phyloP scores from a whole-genome alignment of 2,113 vertebrate genomes.

The Tragelaphus strepsiceros region DNA sequence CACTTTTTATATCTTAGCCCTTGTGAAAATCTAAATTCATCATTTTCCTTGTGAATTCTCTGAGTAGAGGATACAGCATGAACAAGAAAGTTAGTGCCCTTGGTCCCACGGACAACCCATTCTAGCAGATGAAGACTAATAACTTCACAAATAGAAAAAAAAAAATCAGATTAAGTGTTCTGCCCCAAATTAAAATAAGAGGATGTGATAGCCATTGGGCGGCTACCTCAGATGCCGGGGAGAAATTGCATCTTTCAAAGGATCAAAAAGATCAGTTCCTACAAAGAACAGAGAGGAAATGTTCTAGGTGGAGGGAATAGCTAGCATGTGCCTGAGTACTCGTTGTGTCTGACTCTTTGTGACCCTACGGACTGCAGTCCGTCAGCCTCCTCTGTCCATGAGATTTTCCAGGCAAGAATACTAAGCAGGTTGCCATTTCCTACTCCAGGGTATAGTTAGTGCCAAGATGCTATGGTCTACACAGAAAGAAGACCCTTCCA shows the following conservation, averaged over 20 bases:
- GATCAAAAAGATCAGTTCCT: not conserved
- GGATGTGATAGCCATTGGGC: not conserved
- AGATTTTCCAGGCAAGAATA: not conserved
- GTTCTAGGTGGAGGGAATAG: not conserved
- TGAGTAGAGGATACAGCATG: not conserved
- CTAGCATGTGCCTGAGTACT: not conserved
- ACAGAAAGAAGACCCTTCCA: not conserved
- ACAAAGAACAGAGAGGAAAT: not conserved
- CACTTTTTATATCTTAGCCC: not conserved
- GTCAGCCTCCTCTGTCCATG: not conserved
- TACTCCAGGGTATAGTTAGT: not conserved
- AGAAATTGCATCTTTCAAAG: not conserved
- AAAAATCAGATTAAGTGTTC: not conserved
- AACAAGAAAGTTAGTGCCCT: not conserved
- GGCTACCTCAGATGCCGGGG: not conserved
- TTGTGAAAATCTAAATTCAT: not conserved
- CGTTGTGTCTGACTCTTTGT: not conserved
- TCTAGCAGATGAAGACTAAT: not conserved
- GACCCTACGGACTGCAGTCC: not conserved
- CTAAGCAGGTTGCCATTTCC: not conserved
- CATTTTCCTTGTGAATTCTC: not conserved
- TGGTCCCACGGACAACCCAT: not conserved
- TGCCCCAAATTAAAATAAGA: not conserved
- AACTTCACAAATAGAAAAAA: not conserved
- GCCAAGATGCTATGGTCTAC: too few relatives aligned